phyloP scores from a whole-genome alignment of 2,888 invertebrate species.

The Hypolimnas misippus region DNA sequence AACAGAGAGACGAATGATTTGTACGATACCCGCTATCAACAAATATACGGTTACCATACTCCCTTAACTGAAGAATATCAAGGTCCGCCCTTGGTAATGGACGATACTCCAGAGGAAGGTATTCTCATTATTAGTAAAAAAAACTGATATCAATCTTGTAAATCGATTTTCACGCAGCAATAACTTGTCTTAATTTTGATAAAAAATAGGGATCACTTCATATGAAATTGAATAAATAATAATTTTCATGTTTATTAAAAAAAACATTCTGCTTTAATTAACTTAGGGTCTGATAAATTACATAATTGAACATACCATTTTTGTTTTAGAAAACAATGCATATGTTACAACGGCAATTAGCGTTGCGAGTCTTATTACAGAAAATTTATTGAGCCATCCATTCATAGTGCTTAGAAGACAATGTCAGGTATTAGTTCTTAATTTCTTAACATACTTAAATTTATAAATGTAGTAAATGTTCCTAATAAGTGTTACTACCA shows the following conservation, averaged over 20 bases:
- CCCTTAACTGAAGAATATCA: constrained; percentile 78
- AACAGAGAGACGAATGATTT: constrained; percentile 75
- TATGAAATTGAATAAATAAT: no score
- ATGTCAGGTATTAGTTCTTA: constrained; percentile 87
- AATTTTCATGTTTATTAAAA: no score
- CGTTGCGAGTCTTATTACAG: constrained; percentile 93
- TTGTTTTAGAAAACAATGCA: constrained; percentile 75
- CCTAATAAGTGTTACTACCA: no score
- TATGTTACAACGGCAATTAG: constrained; percentile 93
- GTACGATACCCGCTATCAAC: constrained; percentile 79
- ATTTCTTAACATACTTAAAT: no score
- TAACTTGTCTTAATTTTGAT: no score
- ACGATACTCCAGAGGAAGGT: constrained; percentile 77
- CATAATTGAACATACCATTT: not conserved
- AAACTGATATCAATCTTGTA: no score
- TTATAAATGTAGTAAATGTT: no score
- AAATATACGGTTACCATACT: constrained; percentile 79
- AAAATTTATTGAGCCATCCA: constrained; percentile 96
- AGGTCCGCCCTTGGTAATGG: constrained; percentile 78
- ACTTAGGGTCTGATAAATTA: no score
- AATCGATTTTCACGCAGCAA: no score
- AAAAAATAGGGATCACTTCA: no score
- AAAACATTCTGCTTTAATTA: no score
- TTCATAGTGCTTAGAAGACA: constrained; percentile 96
- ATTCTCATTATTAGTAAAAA: no score